A percentile compares a stretch with the other conserved stretches of the same genome.
These are phyloP conservation scores for Atlantisia rogersi DNA, from an alignment of 2,113 vertebrate genomes.

Conservation along the genomic window DNA sequence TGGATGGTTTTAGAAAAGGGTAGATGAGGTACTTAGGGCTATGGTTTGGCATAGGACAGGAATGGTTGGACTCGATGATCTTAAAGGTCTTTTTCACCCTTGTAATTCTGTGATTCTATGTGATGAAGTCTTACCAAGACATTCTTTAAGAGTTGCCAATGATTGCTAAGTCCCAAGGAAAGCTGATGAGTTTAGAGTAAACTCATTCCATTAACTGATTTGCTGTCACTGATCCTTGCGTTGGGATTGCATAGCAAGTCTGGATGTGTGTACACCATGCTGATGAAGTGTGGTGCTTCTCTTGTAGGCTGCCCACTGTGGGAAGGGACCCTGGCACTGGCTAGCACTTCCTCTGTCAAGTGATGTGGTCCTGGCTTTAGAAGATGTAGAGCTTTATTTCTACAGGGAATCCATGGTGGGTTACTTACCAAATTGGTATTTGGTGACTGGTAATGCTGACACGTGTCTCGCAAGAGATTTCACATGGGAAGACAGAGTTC, in stretches of 20 bases:
- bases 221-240: not conserved
- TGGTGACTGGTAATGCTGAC: not conserved
- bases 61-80: too few species aligned
- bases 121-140: not conserved
- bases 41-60: too few species aligned
- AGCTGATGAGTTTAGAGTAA: not conserved
- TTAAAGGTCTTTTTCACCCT: too few species aligned
- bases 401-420: not conserved
- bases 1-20: too few species aligned
- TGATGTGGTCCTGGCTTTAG: not conserved
- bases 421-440: not conserved
- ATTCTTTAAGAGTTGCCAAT: not conserved
- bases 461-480: not conserved
- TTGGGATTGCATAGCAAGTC: fast-evolving
- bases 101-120: too few species aligned
- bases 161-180: not conserved
- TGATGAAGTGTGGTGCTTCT: not conserved
- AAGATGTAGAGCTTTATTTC: not conserved
- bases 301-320: not conserved
- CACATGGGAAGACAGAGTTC: not conserved
- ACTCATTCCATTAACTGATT: not conserved
- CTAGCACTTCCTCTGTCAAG: fast-evolving
- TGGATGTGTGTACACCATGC: fast-evolving
- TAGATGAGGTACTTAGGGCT: too few species aligned
- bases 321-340: not conserved